phyloP scores from a whole-genome alignment of 2,888 invertebrate species.

The Cancer borealis region DNA sequence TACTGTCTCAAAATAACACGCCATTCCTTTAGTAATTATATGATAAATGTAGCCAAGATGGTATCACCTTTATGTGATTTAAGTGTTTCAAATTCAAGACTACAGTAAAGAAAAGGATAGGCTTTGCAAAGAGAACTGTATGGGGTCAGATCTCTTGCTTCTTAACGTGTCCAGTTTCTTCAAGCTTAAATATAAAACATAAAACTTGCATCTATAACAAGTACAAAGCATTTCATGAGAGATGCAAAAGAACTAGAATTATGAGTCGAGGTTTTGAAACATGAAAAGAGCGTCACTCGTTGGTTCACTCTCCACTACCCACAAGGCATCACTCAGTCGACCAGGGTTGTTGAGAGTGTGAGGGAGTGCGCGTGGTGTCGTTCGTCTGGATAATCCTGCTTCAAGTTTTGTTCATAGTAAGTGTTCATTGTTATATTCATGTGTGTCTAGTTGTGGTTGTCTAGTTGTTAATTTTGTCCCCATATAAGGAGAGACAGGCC shows the following conservation, averaged over 20 bases:
- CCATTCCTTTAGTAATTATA: too few species aligned
- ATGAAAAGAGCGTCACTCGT: not conserved
- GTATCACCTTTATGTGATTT: too few species aligned
- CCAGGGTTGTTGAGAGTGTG: not conserved
- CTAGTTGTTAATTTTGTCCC: too few species aligned
- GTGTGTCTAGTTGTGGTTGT: not conserved
- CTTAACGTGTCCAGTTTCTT: not conserved
- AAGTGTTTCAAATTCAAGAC: not conserved
- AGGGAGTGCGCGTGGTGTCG: not conserved
- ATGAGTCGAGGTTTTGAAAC: not conserved
- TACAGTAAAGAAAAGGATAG: not conserved
- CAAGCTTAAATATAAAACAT: not conserved
- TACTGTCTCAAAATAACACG: too few species aligned
- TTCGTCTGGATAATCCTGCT: not conserved
- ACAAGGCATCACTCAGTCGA: not conserved
- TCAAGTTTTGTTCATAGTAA: not conserved
- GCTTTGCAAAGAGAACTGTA: not conserved
- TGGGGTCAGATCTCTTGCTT: not conserved
- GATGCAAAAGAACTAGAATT: not conserved
- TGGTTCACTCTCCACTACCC: not conserved
- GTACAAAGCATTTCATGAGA: not conserved
- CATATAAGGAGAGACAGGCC: too few species aligned
- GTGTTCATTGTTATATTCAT: not conserved
- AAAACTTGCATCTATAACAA: not conserved
- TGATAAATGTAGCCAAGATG: too few species aligned